Evolutionary conservation across 1,140 invertebrate genomes (phyloP), one percentile per base, ranked within the genome.

Genomic region (Drosophila willistoni): DNA sequence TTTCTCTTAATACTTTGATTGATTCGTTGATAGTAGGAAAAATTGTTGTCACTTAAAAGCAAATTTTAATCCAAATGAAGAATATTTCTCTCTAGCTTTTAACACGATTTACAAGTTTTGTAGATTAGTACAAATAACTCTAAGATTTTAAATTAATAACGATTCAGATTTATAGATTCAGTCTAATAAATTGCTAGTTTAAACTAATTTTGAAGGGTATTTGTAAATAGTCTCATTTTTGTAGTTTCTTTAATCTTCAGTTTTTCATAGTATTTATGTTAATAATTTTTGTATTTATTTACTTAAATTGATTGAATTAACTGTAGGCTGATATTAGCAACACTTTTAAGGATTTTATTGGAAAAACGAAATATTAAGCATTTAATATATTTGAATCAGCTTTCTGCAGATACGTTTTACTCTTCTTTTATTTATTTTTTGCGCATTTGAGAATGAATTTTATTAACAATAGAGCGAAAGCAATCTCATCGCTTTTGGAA

Each of bases 401-500:
- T 22, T 51, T 19, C 44, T 12, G 19, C 2, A 51, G 17, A 51
- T 22, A 22, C 17, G 17, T 19, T 51, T 51, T 51, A 9, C 9
- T 47, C 1, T 14, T 44, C 14, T 19, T 9, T 47, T 19, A 3
- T 9, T 47, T 17, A 9, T 47, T 47, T 47, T 47, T 47, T 47
- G 17, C 19, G 59, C 29, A 61, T 36, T 61, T 61, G 59, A 42
- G 19, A 61, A 61, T 41, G 59, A 41, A 25, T 61, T 51, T 61
- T 61, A 22, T 22, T 36, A 42, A 62, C 36, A 62, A 42, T 62
- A 62, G 60, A 41, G 36, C 19, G 13, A 51, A 51, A 44, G 36
- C 41, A 62, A 62, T 42, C 56, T 59, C 56, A 59, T 57, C 33
- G 34, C 22, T 57, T 13, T 25, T 57, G 29, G 36, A 22, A 22